phyloP scores from a whole-genome alignment of 2,888 invertebrate species.

The Eupeodes luniger region DNA sequence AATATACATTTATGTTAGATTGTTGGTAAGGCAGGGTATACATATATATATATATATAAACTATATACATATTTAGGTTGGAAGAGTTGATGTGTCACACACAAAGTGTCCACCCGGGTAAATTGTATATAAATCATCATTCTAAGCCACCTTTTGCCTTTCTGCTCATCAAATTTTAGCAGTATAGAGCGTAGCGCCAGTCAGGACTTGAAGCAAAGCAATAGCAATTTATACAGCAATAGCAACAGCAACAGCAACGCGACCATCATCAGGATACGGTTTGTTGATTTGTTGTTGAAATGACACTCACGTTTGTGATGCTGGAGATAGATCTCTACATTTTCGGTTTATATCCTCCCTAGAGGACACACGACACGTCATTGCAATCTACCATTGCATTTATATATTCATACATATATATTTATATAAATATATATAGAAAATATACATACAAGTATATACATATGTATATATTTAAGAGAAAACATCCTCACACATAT shows the following conservation, averaged over 20 bases:
- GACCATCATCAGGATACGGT: slow-evolving; percentile 58
- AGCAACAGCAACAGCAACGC: slow-evolving; percentile 33
- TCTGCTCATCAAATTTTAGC: slow-evolving; percentile 28
- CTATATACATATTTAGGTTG: neutral
- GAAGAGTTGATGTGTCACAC: slow-evolving; percentile 54
- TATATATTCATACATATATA: slow-evolving; percentile 37
- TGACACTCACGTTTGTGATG: slow-evolving; percentile 70
- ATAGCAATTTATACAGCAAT: too few relatives aligned
- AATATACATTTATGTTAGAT: neutral
- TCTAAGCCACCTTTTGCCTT: slow-evolving; percentile 53
- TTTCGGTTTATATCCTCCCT: slow-evolving; percentile 47
- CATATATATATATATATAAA: too few relatives aligned
- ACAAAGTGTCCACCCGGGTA: slow-evolving; percentile 64
- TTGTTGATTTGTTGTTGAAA: slow-evolving; percentile 73
- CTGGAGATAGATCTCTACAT: slow-evolving; percentile 35
- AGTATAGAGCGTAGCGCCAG: neutral
- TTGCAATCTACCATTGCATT: slow-evolving; percentile 51
- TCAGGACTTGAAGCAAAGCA: neutral
- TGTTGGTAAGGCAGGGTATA: too few relatives aligned
- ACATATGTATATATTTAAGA: slow-evolving; percentile 43
- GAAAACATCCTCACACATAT: slow-evolving; percentile 47
- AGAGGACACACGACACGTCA: slow-evolving; percentile 32
- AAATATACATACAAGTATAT: neutral
- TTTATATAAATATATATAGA: neutral
- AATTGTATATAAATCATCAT: slow-evolving; percentile 71